Conservation (phyloP, 2,797 vertebrate genomes). For the Tarsius wallacei region DNA sequence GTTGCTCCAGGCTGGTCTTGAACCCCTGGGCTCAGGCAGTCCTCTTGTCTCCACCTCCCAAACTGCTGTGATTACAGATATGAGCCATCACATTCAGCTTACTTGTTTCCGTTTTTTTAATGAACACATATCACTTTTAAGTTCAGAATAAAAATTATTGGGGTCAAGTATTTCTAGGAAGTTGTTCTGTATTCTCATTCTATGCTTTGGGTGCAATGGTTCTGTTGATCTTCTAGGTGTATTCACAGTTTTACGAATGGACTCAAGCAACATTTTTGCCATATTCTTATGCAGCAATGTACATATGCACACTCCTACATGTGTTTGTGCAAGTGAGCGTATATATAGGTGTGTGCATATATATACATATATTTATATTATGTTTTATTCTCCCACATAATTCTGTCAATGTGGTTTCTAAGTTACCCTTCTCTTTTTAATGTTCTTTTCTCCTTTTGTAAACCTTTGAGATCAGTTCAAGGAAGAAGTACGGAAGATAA, state of each 20-base stretch:
- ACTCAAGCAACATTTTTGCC: not conserved
- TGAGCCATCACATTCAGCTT: too few relatives aligned
- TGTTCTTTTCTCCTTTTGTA: not conserved
- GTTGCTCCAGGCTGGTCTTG: too few relatives aligned
- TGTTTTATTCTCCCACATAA: not conserved
- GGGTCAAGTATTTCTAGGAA: not conserved
- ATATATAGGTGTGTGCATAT: not conserved
- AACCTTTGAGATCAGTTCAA: conserved; percentile 9
- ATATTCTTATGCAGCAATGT: not conserved
- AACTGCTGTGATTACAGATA: too few relatives aligned
- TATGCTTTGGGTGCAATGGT: not conserved
- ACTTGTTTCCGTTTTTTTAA: too few relatives aligned
- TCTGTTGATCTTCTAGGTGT: not conserved
- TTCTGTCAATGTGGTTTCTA: not conserved
- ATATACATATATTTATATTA: not conserved
- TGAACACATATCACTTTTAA: not conserved
- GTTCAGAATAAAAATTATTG: not conserved
- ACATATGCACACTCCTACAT: too few relatives aligned
- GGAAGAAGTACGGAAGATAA: conserved; percentile 4
- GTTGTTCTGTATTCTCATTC: not conserved
- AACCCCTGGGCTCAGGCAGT: too few relatives aligned
- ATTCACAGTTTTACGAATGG: not conserved
- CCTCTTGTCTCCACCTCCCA: too few relatives aligned
- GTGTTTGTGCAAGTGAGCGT: too few relatives aligned
- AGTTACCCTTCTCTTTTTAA: not conserved